Base-by-base conservation (phyloP, 2,888 invertebrate species). In the Schrankia costaestrigalis region DNA sequence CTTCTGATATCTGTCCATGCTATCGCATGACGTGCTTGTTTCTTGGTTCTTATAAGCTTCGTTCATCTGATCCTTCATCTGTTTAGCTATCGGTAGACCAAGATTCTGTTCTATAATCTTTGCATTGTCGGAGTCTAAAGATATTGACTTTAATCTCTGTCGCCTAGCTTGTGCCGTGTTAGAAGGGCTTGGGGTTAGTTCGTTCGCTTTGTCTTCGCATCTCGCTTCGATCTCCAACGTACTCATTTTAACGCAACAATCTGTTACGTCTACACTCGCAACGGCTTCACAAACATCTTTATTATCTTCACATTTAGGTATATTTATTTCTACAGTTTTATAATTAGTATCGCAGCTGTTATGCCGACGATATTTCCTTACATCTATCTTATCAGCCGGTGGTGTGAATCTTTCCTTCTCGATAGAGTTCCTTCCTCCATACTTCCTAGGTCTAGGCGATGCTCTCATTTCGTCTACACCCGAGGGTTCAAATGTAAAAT, bases 81-180 rank as follows among this genome's bases (percentile, higher is more conserved):
- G 89, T 43, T 89, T 89, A 8, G 89, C 89, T 44, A 90, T 89
- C 0, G 90, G 89, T 27, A 90, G 56, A 1, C 89, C 89, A 23
- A 90, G 55, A 56, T 90, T 90, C 46, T 89, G 89, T 70, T 90
- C 90, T n/a, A 90, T 89, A 26, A 90, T 85, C 55, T 85, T 87
- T 1, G 90, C 90, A 41, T 89, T 89, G 42, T 90, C 90, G 0
- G 90, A 90, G 57, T 90, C 90, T 22, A 90, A 50, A 1, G 90
- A 90, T 53, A 90, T 90, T 1, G 90, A 90, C 59, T 90, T 90
- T 6, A 90, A 63, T 31, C 90, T 71, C 46, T 89, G 89, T 37
- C 90, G 64, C 49, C 90, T 74, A 7, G 78, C 78, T 36, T 85
- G 82, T 1, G 82, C 87, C 0, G 80, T 67, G 41, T 68, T 78